A percentile compares a stretch with the other conserved stretches of the same genome.
These are phyloP conservation scores for Macrophya alboannulata DNA, from an alignment of 2,888 invertebrate genomes.

Conservation along the genomic window DNA sequence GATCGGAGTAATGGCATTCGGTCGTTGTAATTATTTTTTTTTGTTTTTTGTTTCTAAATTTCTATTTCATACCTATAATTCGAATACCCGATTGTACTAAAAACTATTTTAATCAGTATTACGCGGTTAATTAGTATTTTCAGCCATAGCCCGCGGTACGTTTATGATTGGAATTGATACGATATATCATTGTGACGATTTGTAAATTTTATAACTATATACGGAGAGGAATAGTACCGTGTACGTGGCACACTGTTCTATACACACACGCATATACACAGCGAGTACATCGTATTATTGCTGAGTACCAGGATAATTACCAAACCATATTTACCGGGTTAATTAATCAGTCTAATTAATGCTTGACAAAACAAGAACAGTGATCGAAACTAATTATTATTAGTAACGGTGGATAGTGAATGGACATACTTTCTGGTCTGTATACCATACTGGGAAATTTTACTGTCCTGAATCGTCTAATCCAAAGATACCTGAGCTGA, in stretches of 20 bases:
- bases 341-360: slow-evolving; percentile 43
- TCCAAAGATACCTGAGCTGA: too few relatives aligned
- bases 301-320: not conserved
- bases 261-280: not conserved
- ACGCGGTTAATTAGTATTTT: not conserved
- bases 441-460: not conserved
- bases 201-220: not conserved
- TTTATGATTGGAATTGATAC: slow-evolving; percentile 33
- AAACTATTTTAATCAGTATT: not conserved
- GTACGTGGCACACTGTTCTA: not conserved
- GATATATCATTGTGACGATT: slow-evolving; percentile 16
- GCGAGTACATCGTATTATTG: not conserved
- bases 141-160: not conserved
- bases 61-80: too few relatives aligned
- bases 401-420: not conserved
- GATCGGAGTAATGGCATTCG: not conserved
- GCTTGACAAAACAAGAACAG: slow-evolving; percentile 23
- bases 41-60: too few relatives aligned
- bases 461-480: too few relatives aligned
- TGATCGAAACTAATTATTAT: slow-evolving; percentile 11
- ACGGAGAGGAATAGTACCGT: not conserved
- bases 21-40: not conserved
- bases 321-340: slow-evolving; percentile 30
- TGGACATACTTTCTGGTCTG: not conserved
- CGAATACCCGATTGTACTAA: not conserved